These are phyloP conservation scores for Pollenia labialis DNA, from an alignment of 2,888 invertebrate species.

Conservation along the genomic window DNA sequence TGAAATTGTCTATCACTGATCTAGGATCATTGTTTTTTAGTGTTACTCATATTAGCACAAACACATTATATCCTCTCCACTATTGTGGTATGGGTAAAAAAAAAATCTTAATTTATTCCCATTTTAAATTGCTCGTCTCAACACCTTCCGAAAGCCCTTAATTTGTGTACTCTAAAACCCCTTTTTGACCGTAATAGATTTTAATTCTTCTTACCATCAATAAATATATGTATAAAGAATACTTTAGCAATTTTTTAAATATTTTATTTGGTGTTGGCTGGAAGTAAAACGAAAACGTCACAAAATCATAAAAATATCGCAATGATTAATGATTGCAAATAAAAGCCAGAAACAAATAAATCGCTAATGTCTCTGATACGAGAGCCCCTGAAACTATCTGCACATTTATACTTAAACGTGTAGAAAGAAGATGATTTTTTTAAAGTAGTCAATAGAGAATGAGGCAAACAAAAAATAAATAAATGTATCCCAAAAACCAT, in stretches of 20 bases:
- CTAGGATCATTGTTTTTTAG: too few relatives aligned
- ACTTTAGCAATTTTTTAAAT: conserved; percentile 42
- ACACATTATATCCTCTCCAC: too few relatives aligned
- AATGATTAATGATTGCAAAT: conserved; percentile 61
- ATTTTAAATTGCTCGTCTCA: too few relatives aligned
- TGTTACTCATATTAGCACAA: too few relatives aligned
- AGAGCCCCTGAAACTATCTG: conserved; percentile 40
- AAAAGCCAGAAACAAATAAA: conserved; percentile 18
- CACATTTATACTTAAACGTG: background rate
- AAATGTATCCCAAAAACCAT: conserved; percentile 6
- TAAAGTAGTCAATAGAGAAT: conserved; percentile 15
- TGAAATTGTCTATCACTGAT: too few relatives aligned
- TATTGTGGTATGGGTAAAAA: too few relatives aligned
- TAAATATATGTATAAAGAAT: too few relatives aligned
- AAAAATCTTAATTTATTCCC: too few relatives aligned
- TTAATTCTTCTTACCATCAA: background rate
- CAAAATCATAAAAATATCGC: conserved; percentile 50
- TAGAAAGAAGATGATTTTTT: conserved; percentile 27
- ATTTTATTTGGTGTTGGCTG: background rate
- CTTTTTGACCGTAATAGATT: background rate
- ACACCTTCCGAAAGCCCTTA: too few relatives aligned
- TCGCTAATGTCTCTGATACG: conserved; percentile 47
- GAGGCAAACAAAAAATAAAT: conserved; percentile 2
- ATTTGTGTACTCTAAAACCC: too few relatives aligned
- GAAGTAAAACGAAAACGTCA: conserved; percentile 14